These are phyloP conservation scores for Oreochromis aureus DNA, from an alignment of 2,113 vertebrate genomes.

Conservation along the genomic window DNA sequence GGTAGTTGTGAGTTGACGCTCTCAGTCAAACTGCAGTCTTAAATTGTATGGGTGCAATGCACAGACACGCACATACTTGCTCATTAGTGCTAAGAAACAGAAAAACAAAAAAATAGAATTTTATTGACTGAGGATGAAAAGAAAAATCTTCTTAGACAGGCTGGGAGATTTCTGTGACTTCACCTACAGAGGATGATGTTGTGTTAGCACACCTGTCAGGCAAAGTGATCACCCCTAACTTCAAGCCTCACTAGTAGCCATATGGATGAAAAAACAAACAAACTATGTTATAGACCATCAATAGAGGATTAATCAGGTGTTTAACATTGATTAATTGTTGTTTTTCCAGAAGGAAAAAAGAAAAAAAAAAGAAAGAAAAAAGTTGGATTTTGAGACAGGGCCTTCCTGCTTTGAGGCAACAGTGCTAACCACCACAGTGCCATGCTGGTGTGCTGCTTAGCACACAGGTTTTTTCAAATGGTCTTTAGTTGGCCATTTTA, in stretches of 20 bases:
- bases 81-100: not conserved
- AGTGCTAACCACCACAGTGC: not conserved
- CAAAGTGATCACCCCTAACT: not conserved
- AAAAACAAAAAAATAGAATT: rapidly evolving
- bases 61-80: not conserved
- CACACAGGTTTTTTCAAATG: not conserved
- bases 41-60: not conserved
- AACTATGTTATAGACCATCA: not conserved
- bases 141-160: not conserved
- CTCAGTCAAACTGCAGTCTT: not conserved
- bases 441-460: not conserved
- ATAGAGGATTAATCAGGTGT: not conserved
- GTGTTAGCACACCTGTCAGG: not conserved
- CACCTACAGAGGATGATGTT: not conserved
- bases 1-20: not conserved
- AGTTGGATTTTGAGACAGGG: not conserved
- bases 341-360: not conserved
- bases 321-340: not conserved
- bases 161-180: not conserved
- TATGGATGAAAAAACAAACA: not conserved
- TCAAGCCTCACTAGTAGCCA: not conserved
- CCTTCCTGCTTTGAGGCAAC: not conserved
- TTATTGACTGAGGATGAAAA: not conserved
- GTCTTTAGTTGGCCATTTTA: not conserved
- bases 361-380: not conserved